Base-by-base conservation (phyloP, 1,140 invertebrate genomes). In the Phortica variegata region DNA sequence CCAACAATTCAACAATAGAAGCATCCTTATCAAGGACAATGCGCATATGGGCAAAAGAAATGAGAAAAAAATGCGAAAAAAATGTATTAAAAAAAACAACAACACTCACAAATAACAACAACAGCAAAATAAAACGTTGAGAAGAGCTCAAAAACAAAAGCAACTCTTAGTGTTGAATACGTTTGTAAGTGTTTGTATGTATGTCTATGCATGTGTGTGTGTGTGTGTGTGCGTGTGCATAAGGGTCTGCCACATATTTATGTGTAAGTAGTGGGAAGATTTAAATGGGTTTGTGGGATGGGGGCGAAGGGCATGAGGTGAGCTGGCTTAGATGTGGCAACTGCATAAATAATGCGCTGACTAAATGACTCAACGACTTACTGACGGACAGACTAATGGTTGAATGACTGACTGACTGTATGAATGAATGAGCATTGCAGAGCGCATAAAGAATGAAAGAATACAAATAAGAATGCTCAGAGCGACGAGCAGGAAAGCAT, bases 1-100 rank as follows among this genome's bases (percentile, higher is more conserved):
- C 65, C 60, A 68, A 68, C 63, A 68, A 68, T 69, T 6, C 23
- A 26, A 68, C 60, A 68, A 63, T 68, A 63, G 63, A 63, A 68
- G 63, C 63, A 68, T 68, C 63, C 63, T 60, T 63, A 68, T 68
- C 63, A 68, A 68, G 63, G 63, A 55, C 62, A 38, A 38, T 38
- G 36, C 36, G 12, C 12, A 38, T 17, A 38, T 6, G n/a, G n/a
- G n/a, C n/a, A n/a, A n/a, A n/a, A n/a, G n/a, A n/a, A n/a, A n/a
- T n/a, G n/a, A n/a, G n/a, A n/a, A n/a, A n/a, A n/a, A n/a, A n/a
- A n/a, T n/a, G n/a, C n/a, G n/a, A n/a, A n/a, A n/a, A n/a, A n/a
- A n/a, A n/a, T n/a, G n/a, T n/a, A n/a, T n/a, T n/a, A n/a, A n/a
- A n/a, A n/a, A n/a, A 61, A 52, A 58, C 54, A 57, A 21, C 48